Conservation (phyloP, 1,140 invertebrate species). For the Schlechtendalia chinensis region DNA sequence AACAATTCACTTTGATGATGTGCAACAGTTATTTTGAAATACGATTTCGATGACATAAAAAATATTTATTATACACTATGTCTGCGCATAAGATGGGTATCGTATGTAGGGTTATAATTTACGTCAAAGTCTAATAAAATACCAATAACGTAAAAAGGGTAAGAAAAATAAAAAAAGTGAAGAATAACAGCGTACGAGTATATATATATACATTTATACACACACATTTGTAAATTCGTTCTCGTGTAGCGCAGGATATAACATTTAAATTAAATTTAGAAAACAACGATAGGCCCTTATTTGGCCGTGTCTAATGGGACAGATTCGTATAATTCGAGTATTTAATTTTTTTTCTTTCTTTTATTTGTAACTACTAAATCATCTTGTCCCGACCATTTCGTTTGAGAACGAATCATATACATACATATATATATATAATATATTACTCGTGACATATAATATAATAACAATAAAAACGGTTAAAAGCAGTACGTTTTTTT, state of each 20-base stretch:
- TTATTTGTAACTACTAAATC: conserved; percentile 5
- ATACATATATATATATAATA: too few species aligned
- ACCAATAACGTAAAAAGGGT: not conserved
- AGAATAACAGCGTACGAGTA: too few species aligned
- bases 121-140: conserved; percentile 20
- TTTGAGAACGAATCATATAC: not conserved
- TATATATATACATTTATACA: not conserved
- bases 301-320: conserved; percentile 27
- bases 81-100: not conserved
- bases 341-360: not conserved
- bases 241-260: not conserved
- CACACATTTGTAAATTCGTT: conserved; percentile 15
- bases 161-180: not conserved
- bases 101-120: conserved; percentile 19
- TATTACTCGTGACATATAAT: not conserved
- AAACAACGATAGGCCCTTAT: conserved; percentile 1
- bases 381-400: not conserved
- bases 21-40: not conserved
- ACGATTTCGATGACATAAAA: conserved; percentile 22
- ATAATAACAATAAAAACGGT: not conserved
- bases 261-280: conserved; percentile 40
- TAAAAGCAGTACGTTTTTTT: not conserved
- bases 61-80: conserved; percentile 12
- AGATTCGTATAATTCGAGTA: not conserved
- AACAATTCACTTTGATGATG: not conserved